Evolutionary conservation across 1,140 invertebrate species (phyloP).

Genomic region (Drosophila varians): DNA sequence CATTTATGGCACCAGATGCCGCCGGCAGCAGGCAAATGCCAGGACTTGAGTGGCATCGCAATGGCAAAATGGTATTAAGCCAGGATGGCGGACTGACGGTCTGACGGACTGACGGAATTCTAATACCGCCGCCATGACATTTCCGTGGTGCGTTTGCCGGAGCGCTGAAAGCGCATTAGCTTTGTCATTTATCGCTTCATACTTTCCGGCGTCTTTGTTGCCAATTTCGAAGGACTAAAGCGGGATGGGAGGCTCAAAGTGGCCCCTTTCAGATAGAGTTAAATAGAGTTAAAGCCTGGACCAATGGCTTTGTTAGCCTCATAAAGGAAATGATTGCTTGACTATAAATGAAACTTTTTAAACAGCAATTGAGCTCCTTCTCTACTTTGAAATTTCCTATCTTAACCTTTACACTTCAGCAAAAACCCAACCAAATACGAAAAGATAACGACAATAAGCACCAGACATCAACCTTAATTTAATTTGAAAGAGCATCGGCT

Average conservation of each 20-base stretch:
- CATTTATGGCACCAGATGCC: conserved; percentile 73
- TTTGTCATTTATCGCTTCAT: conserved; percentile 57
- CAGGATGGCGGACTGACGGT: not conserved
- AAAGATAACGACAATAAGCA: not conserved
- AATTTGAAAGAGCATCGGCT: not conserved
- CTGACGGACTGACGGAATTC: conserved; percentile 22
- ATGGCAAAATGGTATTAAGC: conserved; percentile 17
- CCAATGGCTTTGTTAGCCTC: not conserved
- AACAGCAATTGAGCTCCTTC: too few relatives aligned
- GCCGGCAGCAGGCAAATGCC: conserved; percentile 65
- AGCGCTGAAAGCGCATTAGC: conserved; percentile 62
- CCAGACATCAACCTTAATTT: not conserved
- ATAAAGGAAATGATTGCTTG: not conserved
- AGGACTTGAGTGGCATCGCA: conserved; percentile 53
- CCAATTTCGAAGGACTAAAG: conserved; percentile 16
- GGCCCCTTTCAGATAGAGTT: not conserved
- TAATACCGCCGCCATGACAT: conserved; percentile 66
- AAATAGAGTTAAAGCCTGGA: not conserved
- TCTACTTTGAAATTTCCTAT: too few relatives aligned
- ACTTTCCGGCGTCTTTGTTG: conserved; percentile 45
- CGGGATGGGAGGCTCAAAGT: conserved; percentile 7
- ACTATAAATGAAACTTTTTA: too few relatives aligned
- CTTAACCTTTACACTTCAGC: too few relatives aligned
- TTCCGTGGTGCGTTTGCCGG: conserved; percentile 51
- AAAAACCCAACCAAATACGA: not conserved